Evolutionary conservation across 2,113 vertebrate genomes (phyloP).

Genomic region (Cyprinodon brontotheroides): DNA sequence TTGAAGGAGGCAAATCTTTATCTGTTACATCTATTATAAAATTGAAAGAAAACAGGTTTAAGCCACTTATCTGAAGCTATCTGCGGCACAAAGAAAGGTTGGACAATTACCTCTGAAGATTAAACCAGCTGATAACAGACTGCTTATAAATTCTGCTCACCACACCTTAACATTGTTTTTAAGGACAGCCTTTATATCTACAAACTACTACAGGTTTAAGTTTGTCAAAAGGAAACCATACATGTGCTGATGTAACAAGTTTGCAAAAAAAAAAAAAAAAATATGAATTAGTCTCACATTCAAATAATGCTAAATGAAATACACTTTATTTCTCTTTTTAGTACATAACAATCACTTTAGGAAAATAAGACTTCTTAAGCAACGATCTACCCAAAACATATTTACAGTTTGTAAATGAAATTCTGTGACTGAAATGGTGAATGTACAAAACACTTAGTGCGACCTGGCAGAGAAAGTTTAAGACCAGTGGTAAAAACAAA

Average conservation of each 20-base stretch:
- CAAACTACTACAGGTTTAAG: not conserved
- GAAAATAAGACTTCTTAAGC: slow-evolving; percentile 82
- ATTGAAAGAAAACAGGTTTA: not conserved
- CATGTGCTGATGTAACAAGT: slow-evolving; percentile 76
- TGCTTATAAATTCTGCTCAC: not conserved
- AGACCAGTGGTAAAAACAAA: slow-evolving; percentile 57
- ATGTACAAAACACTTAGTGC: slow-evolving; percentile 78
- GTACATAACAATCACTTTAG: slow-evolving; percentile 83
- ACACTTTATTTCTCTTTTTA: slow-evolving; percentile 85
- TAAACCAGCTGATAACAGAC: not conserved
- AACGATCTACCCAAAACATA: slow-evolving; percentile 80
- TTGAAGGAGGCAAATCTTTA: not conserved
- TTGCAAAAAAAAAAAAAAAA: slow-evolving; percentile 74
- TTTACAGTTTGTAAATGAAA: slow-evolving; percentile 79
- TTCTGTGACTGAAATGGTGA: slow-evolving; percentile 69
- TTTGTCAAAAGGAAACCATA: not conserved
- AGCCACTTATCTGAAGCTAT: not conserved
- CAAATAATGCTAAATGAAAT: slow-evolving; percentile 83
- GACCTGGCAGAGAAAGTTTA: slow-evolving; percentile 59
- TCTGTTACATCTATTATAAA: not conserved
- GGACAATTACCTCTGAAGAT: not conserved
- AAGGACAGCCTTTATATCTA: not conserved
- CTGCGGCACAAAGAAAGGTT: no score
- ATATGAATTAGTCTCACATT: slow-evolving; percentile 74
- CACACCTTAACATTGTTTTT: not conserved